A percentile compares a stretch with the other conserved stretches of the same genome.
Conservation (phyloP, 2,888 invertebrate genomes). For the Dusona sp. region DNA sequence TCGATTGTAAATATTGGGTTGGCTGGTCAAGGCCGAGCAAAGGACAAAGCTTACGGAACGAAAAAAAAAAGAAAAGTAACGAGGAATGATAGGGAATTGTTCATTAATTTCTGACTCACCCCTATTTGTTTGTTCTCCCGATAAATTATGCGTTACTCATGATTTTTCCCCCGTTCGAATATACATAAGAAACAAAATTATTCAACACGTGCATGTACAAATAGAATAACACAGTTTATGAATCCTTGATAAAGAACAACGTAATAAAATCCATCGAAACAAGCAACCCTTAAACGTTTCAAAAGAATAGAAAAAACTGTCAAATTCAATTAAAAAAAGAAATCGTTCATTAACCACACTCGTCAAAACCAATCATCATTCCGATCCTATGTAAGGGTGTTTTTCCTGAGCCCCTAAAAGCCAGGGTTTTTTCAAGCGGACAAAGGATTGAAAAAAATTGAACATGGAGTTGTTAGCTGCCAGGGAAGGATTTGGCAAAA, state of each 20-base stretch:
- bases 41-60: neutral
- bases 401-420: neutral
- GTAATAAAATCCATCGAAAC: neutral
- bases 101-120: slow-evolving; percentile 8
- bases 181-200: neutral
- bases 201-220: neutral
- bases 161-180: neutral
- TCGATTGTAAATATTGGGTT: slow-evolving; percentile 11
- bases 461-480: slow-evolving; percentile 7
- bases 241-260: neutral
- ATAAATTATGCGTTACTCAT: neutral
- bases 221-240: neutral
- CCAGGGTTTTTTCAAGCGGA: neutral
- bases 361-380: neutral
- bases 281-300: neutral
- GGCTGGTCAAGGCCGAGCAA: slow-evolving; percentile 4
- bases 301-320: neutral
- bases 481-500: slow-evolving; percentile 12
- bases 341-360: neutral
- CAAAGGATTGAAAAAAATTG: neutral
- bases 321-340: neutral
- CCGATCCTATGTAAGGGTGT: neutral
- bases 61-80: neutral
- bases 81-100: neutral
- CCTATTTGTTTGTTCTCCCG: neutral